phyloP scores from a whole-genome alignment of 2,888 invertebrate genomes.

The Pristionchus maxplancki region DNA sequence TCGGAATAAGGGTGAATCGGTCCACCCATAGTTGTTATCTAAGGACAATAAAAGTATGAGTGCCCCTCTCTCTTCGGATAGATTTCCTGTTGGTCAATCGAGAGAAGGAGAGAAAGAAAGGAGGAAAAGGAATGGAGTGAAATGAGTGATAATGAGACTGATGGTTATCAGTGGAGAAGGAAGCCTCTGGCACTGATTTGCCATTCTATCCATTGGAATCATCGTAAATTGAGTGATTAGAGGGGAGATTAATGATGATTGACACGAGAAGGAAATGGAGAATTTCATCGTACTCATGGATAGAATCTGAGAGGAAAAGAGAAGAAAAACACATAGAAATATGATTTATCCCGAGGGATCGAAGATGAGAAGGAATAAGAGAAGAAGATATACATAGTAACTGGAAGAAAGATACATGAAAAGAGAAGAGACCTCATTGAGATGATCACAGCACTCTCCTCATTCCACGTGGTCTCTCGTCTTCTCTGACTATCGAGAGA shows the following conservation, averaged over 20 bases:
- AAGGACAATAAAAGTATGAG: slow-evolving; percentile 26
- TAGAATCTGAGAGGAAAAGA: background rate
- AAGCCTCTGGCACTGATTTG: slow-evolving; percentile 19
- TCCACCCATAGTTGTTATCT: slow-evolving; percentile 35
- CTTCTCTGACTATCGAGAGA: background rate
- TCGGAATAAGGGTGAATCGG: background rate
- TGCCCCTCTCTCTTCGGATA: background rate
- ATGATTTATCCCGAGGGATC: slow-evolving; percentile 28
- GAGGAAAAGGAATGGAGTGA: background rate
- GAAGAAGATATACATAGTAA: background rate
- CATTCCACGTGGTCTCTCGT: background rate
- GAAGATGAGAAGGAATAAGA: background rate
- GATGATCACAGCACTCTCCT: background rate
- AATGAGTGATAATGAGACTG: slow-evolving; percentile 37
- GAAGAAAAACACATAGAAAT: slow-evolving; percentile 29
- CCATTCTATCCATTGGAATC: background rate
- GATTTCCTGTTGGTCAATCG: slow-evolving; percentile 9
- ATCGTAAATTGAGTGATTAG: background rate
- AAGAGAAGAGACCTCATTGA: slow-evolving; percentile 8
- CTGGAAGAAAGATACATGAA: background rate
- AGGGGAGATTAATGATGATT: slow-evolving; percentile 24
- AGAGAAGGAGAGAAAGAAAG: background rate
- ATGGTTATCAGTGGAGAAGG: slow-evolving; percentile 10
- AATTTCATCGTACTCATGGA: slow-evolving; percentile 4
- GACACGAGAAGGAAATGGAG: background rate